Percentiles rank a stretch among this genome's conserved stretches.
These are phyloP conservation scores for Campopleginae sp. DNA, from an alignment of 2,888 invertebrate species.

Conservation along the genomic window DNA sequence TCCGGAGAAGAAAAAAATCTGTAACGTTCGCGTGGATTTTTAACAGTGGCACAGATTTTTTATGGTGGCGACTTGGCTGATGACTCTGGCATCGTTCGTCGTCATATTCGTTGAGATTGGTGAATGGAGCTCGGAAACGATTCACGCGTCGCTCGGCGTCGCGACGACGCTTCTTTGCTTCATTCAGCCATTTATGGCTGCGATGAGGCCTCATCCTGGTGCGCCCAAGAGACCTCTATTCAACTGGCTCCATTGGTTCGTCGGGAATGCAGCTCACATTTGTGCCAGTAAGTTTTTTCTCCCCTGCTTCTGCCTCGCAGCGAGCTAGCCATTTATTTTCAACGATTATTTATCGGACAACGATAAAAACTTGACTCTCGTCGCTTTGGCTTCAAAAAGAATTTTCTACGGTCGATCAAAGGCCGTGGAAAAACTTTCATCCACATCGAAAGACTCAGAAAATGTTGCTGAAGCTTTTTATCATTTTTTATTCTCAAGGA, in stretches of 20 bases:
- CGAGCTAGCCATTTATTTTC: neutral
- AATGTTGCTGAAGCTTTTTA: too few species aligned
- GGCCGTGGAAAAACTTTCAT: neutral
- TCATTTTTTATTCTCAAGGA: too few species aligned
- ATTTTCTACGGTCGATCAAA: neutral
- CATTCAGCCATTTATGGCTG: constrained; percentile 94
- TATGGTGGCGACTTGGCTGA: constrained; percentile 92
- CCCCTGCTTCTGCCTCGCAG: neutral
- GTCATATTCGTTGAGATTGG: constrained; percentile 93
- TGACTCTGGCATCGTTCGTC: constrained; percentile 92
- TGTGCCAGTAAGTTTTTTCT: constrained; percentile 90
- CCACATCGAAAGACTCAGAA: too few species aligned
- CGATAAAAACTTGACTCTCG: neutral
- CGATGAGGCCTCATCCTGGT: constrained; percentile 94
- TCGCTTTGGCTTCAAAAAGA: neutral
- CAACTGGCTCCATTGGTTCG: constrained; percentile 96
- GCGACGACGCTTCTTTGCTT: constrained; percentile 92
- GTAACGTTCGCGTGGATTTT: constrained; percentile 56
- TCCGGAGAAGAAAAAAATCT: neutral
- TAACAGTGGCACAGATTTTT: constrained; percentile 93
- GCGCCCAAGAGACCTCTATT: constrained; percentile 92
- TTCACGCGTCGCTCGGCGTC: constrained; percentile 93
- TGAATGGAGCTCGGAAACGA: constrained; percentile 90
- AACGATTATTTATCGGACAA: neutral
- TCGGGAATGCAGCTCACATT: constrained; percentile 95